Conservation (phyloP, 1,140 invertebrate genomes). For the Belonocnema kinseyi region DNA sequence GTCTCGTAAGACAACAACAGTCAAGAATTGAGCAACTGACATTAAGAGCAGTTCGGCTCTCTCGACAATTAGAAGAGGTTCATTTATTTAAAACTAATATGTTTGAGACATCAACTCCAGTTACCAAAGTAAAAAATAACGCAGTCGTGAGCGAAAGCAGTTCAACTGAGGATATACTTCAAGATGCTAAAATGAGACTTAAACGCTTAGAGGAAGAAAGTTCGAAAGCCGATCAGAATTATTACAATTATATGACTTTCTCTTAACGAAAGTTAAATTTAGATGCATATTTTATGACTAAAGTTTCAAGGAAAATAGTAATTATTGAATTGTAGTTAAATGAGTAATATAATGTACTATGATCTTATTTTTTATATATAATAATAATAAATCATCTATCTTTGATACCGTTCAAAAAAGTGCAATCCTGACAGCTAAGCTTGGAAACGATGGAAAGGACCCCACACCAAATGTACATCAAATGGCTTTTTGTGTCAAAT, state of each 20-base stretch:
- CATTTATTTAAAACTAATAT: constrained; percentile 48
- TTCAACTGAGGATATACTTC: constrained; percentile 72
- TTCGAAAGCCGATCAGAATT: constrained; percentile 68
- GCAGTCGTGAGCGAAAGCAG: constrained; percentile 69
- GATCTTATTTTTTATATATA: neutral
- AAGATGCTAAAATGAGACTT: constrained; percentile 69
- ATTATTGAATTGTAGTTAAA: constrained; percentile 37
- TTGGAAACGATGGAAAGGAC: too few species aligned
- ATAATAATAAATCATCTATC: constrained; percentile 38
- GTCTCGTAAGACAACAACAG: constrained; percentile 65
- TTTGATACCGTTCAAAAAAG: neutral
- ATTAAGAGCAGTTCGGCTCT: constrained; percentile 59
- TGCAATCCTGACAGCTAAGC: too few species aligned
- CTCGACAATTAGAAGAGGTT: constrained; percentile 65
- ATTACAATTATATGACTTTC: constrained; percentile 64
- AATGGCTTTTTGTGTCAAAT: too few species aligned
- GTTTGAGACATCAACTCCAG: constrained; percentile 44
- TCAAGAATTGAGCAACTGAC: constrained; percentile 69
- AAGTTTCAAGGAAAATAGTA: constrained; percentile 32
- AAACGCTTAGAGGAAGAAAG: constrained; percentile 70
- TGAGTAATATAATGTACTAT: constrained; percentile 38
- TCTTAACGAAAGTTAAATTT: constrained; percentile 50
- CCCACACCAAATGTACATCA: too few species aligned
- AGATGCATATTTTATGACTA: constrained; percentile 30
- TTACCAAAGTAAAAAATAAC: constrained; percentile 51